phyloP scores from a whole-genome alignment of 2,113 vertebrate genomes.

The Pygoscelis antarcticus region DNA sequence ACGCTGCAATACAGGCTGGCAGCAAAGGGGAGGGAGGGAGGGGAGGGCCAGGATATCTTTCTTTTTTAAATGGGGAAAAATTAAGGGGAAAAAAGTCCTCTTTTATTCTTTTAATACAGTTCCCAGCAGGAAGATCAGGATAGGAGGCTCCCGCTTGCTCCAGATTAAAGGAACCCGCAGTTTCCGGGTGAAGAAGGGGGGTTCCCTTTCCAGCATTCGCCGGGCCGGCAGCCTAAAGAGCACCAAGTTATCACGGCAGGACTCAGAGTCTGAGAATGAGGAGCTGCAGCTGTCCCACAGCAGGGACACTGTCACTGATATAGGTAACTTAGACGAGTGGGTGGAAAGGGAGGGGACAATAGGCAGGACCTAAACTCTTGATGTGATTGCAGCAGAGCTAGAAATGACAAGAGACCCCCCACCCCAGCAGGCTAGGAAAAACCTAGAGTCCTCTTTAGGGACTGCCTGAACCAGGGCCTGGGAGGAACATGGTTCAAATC shows the following conservation, averaged over 20 bases:
- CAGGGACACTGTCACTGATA: slow-evolving; percentile 98
- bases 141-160: slow-evolving; percentile 95
- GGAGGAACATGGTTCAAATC: background rate
- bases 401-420: background rate
- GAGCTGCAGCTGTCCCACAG: slow-evolving; percentile 95
- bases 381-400: slow-evolving; percentile 29
- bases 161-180: slow-evolving; percentile 99
- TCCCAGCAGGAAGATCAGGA: slow-evolving; percentile 92
- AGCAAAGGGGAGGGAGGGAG: slow-evolving; percentile 36
- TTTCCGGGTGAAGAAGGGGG: slow-evolving; percentile 98
- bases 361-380: slow-evolving; percentile 60
- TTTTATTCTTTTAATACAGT: slow-evolving; percentile 90
- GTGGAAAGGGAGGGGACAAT: slow-evolving; percentile 74
- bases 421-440: background rate
- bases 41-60: slow-evolving; percentile 62
- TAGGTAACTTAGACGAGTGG: slow-evolving; percentile 86
- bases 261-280: slow-evolving; percentile 98
- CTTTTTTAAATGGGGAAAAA: slow-evolving; percentile 65
- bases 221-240: slow-evolving; percentile 98
- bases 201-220: slow-evolving; percentile 95
- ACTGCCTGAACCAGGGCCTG: background rate
- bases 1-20: background rate
- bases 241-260: slow-evolving; percentile 97
- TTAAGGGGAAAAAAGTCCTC: slow-evolving; percentile 81
- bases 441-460: background rate